Percentiles rank a stretch among this genome's conserved stretches.
These are phyloP conservation scores for Synergus japonicus DNA, from an alignment of 2,888 invertebrate species.

Conservation along the genomic window DNA sequence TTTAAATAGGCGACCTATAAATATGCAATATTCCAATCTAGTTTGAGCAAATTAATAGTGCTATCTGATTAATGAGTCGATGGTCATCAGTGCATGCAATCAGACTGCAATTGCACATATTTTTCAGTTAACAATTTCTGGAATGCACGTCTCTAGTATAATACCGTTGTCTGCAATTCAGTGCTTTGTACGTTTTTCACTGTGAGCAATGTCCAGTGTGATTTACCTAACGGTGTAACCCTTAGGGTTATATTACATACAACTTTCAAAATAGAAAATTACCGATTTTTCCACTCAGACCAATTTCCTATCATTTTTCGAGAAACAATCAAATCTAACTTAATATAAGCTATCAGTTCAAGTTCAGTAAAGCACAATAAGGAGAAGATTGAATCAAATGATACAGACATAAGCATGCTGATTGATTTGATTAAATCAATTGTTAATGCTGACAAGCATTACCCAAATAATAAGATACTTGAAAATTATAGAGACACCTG, in stretches of 20 bases:
- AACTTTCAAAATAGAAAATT: conserved; percentile 29
- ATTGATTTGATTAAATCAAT: no score
- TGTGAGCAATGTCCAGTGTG: neutral
- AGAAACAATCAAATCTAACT: neutral
- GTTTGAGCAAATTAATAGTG: neutral
- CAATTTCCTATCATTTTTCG: neutral
- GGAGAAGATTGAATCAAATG: neutral
- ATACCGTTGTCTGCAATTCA: conserved; percentile 38
- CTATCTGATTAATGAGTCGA: neutral
- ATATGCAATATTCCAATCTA: neutral
- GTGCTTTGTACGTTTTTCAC: conserved; percentile 21
- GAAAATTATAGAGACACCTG: no score
- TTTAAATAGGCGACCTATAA: neutral
- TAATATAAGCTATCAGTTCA: neutral
- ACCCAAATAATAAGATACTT: no score
- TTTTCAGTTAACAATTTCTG: conserved; percentile 31
- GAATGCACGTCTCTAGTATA: conserved; percentile 24
- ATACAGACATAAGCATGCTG: neutral
- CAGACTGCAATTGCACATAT: conserved; percentile 22
- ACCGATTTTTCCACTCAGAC: neutral
- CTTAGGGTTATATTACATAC: conserved; percentile 17
- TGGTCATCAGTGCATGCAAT: conserved; percentile 14
- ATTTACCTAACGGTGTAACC: conserved; percentile 34
- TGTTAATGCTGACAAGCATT: no score
- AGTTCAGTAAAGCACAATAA: neutral